These are phyloP conservation scores for Agonum fuliginosum DNA, from an alignment of 2,888 invertebrate species.

Conservation along the genomic window DNA sequence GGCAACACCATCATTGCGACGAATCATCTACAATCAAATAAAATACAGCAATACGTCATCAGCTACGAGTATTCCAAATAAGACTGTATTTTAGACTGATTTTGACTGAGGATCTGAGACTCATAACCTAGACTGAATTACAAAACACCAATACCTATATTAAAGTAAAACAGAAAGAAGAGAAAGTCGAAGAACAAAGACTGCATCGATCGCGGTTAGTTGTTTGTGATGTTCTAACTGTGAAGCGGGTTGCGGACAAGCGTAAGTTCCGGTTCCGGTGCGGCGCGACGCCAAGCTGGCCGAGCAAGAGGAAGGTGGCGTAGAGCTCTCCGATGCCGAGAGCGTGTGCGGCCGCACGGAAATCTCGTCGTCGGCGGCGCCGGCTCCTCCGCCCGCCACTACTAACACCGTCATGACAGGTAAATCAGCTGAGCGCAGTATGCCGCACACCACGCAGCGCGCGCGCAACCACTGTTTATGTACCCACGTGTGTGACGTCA, in stretches of 20 bases:
- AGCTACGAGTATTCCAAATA: not conserved
- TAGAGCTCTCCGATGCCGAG: slow-evolving; percentile 72
- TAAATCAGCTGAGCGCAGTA: slow-evolving; percentile 62
- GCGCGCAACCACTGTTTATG: slow-evolving; percentile 45
- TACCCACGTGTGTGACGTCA: slow-evolving; percentile 68
- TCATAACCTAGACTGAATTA: slow-evolving; percentile 39
- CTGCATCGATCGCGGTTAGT: slow-evolving; percentile 19
- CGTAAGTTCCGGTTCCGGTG: slow-evolving; percentile 8
- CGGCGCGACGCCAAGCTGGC: slow-evolving; percentile 68
- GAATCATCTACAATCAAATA: slow-evolving; percentile 17
- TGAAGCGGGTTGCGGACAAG: not conserved
- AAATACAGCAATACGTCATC: slow-evolving; percentile 50
- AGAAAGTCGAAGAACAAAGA: slow-evolving; percentile 18
- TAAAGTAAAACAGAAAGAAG: not conserved
- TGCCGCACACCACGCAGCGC: not conserved
- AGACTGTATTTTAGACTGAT: slow-evolving; percentile 55
- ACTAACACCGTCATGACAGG: slow-evolving; percentile 73
- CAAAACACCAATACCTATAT: slow-evolving; percentile 55
- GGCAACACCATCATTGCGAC: not conserved
- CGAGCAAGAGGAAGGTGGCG: slow-evolving; percentile 70
- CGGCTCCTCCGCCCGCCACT: slow-evolving; percentile 67
- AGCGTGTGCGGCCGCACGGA: slow-evolving; percentile 64
- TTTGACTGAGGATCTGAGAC: slow-evolving; percentile 30
- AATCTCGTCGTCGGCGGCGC: slow-evolving; percentile 64
- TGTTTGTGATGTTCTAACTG: not conserved